Conservation (phyloP, 2,888 invertebrate genomes). For the Leptopilina drosophilae region DNA sequence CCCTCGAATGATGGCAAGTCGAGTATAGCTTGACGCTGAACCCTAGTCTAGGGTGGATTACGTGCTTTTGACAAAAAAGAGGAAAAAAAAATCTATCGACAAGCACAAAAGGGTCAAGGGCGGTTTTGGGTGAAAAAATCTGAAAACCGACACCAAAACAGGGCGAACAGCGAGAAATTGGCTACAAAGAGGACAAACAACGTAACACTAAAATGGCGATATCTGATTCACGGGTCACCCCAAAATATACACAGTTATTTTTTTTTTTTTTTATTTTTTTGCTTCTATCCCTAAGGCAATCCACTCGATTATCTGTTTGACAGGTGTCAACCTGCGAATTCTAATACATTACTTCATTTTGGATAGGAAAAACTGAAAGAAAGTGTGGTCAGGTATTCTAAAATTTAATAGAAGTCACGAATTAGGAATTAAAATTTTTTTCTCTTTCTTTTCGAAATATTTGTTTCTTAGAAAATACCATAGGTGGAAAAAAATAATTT, state of each 20-base stretch:
- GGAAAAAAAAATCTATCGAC: slow-evolving; percentile 59
- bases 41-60: slow-evolving; percentile 72
- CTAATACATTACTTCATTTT: not conserved
- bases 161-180: slow-evolving; percentile 73
- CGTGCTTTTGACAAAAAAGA: slow-evolving; percentile 66
- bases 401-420: no score
- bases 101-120: slow-evolving; percentile 66
- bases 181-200: slow-evolving; percentile 73
- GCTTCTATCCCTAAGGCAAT: slow-evolving; percentile 37
- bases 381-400: no score
- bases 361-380: not conserved
- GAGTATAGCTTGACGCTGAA: slow-evolving; percentile 66
- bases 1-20: slow-evolving; percentile 63
- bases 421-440: no score
- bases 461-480: no score
- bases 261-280: not conserved
- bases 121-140: slow-evolving; percentile 76
- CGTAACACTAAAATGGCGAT: slow-evolving; percentile 68
- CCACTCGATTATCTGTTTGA: slow-evolving; percentile 47
- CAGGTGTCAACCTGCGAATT: slow-evolving; percentile 48
- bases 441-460: no score
- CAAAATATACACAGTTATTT: slow-evolving; percentile 45
- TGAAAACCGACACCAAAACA: slow-evolving; percentile 77
- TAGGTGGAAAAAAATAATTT: no score
- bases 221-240: slow-evolving; percentile 69